Percentiles rank a stretch among this genome's conserved stretches.
Conservation (phyloP, 2,888 invertebrate species). For the Conchocele bisecta region DNA sequence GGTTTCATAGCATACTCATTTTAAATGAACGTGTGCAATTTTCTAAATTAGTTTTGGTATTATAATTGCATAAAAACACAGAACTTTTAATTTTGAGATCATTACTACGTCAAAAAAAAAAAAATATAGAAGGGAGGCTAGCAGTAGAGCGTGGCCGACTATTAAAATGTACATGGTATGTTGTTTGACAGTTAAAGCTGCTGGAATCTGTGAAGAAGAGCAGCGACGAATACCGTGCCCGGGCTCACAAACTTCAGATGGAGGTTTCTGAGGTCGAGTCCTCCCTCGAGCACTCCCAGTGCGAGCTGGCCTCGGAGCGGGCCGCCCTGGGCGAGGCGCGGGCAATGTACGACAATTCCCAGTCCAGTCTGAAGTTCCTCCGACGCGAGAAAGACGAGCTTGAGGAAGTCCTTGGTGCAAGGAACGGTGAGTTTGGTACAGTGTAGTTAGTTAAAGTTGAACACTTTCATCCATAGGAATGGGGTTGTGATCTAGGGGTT, state of each 20-base stretch:
- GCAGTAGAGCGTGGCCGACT: no score
- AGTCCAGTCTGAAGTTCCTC: conserved; percentile 43
- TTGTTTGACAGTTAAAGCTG: conserved; percentile 48
- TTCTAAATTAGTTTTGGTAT: no score
- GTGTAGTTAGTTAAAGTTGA: no score
- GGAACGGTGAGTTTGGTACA: conserved; percentile 53
- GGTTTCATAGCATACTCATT: no score
- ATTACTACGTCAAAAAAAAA: no score
- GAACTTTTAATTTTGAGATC: no score
- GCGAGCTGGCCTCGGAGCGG: conserved; percentile 37
- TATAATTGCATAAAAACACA: no score
- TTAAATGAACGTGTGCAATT: no score
- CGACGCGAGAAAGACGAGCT: conserved; percentile 62
- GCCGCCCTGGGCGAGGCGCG: conserved; percentile 39
- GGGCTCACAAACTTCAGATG: conserved; percentile 56
- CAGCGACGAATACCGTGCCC: conserved; percentile 56
- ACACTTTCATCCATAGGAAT: no score
- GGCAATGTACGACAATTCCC: conserved; percentile 47
- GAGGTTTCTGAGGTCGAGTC: conserved; percentile 53
- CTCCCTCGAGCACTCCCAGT: conserved; percentile 40
- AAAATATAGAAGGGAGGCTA: no score
- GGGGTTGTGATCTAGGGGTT: no score
- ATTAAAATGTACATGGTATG: no score
- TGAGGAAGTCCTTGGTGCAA: conserved; percentile 54
- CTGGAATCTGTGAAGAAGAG: conserved; percentile 57